A percentile compares a stretch with the other conserved stretches of the same genome.
Conservation (phyloP, 2,113 vertebrate species). For the Passer domesticus region DNA sequence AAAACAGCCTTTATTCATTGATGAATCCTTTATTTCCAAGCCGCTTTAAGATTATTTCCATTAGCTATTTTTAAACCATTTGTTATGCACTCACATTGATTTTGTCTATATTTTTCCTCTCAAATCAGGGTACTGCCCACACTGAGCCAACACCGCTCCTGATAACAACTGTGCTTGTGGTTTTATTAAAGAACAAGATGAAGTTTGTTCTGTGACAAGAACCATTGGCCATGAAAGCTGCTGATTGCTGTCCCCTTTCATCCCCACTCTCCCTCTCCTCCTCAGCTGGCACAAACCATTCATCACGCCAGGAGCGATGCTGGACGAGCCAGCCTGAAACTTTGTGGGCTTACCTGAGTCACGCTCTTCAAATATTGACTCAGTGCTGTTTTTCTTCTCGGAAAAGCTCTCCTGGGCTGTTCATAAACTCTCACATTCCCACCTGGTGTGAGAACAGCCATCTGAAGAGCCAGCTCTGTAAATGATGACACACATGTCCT, state of each 20-base stretch:
- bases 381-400: not conserved
- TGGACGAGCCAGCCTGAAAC: not conserved
- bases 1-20: not conserved
- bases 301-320: accelerated
- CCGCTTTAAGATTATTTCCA: not conserved
- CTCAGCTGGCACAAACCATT: not conserved
- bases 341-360: not conserved
- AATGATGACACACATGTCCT: not conserved
- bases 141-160: not conserved
- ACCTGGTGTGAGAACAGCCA: not conserved
- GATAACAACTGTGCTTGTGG: not conserved
- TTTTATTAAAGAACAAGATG: not conserved
- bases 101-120: not conserved
- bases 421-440: not conserved
- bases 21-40: slow-evolving; percentile 14
- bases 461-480: not conserved
- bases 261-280: not conserved
- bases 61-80: slow-evolving; percentile 30
- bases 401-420: not conserved
- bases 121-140: not conserved
- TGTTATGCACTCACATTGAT: not conserved
- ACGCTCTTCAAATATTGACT: slow-evolving; percentile 30
- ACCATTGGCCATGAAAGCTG: not conserved
- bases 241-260: not conserved
- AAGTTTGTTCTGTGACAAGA: not conserved